A percentile compares a stretch with the other conserved stretches of the same genome.
These are phyloP conservation scores for Tinamus guttatus DNA, from an alignment of 2,113 vertebrate genomes.

Conservation along the genomic window DNA sequence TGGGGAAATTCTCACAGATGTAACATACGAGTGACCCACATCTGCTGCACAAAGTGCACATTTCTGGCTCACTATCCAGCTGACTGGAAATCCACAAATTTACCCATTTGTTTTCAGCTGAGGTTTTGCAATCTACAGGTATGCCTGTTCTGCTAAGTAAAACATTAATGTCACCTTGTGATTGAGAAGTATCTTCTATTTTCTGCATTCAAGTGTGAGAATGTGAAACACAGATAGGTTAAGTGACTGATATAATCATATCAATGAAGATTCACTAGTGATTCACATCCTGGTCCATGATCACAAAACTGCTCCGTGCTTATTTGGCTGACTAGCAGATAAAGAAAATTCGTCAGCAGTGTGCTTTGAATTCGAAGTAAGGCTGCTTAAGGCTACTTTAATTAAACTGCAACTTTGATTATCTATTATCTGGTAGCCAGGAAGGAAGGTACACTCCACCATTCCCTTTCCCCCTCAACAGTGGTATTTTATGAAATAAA, in stretches of 20 bases:
- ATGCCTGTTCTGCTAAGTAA: background rate
- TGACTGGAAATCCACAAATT: background rate
- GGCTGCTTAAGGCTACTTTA: background rate
- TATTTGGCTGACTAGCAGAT: background rate
- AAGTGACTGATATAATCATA: background rate
- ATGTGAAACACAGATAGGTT: background rate
- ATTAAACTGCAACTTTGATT: background rate
- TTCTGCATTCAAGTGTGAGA: background rate
- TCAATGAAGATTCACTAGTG: background rate
- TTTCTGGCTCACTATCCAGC: background rate
- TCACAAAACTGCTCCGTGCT: background rate
- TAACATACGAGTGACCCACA: rapidly evolving
- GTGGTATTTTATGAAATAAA: background rate
- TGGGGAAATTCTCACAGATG: background rate
- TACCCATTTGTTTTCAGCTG: background rate
- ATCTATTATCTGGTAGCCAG: background rate
- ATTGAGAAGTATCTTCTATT: background rate
- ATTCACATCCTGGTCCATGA: background rate
- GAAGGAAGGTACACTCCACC: background rate
- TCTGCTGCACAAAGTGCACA: background rate
- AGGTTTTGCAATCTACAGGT: background rate
- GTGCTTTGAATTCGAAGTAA: background rate
- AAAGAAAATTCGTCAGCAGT: background rate
- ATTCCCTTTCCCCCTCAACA: background rate
- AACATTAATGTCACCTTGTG: background rate